These are phyloP conservation scores for Okapia johnstoni DNA, from an alignment of 2,113 vertebrate genomes.

Conservation along the genomic window DNA sequence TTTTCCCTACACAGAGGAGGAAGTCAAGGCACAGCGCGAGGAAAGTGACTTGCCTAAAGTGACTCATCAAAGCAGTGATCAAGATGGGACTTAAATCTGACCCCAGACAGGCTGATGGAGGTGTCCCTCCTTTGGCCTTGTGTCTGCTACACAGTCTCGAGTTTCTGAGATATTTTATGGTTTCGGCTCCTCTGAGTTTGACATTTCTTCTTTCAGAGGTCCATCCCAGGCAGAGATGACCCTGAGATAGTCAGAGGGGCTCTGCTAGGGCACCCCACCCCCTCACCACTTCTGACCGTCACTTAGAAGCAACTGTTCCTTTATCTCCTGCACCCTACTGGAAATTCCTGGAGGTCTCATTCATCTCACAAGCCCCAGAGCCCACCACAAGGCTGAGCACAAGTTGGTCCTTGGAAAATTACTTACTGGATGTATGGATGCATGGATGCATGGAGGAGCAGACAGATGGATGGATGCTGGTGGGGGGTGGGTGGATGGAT, in stretches of 20 bases:
- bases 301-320: not conserved
- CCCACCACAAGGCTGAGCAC: not conserved
- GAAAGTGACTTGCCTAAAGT: not conserved
- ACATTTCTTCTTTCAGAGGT: not conserved
- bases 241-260: not conserved
- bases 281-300: not conserved
- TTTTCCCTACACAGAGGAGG: not conserved
- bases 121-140: not conserved
- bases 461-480: no score
- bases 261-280: not conserved
- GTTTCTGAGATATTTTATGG: not conserved
- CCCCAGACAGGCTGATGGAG: not conserved
- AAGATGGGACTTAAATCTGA: not conserved
- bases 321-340: not conserved
- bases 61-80: not conserved
- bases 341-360: not conserved
- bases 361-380: not conserved
- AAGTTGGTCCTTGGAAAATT: not conserved
- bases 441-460: no score
- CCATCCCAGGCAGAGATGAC: not conserved
- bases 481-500: accelerated
- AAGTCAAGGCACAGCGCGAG: not conserved
- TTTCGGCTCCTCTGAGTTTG: not conserved
- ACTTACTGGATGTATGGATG: not conserved
- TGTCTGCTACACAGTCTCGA: not conserved